Evolutionary conservation across 1,140 invertebrate species (phyloP).

Genomic region (Euschistus heros): DNA sequence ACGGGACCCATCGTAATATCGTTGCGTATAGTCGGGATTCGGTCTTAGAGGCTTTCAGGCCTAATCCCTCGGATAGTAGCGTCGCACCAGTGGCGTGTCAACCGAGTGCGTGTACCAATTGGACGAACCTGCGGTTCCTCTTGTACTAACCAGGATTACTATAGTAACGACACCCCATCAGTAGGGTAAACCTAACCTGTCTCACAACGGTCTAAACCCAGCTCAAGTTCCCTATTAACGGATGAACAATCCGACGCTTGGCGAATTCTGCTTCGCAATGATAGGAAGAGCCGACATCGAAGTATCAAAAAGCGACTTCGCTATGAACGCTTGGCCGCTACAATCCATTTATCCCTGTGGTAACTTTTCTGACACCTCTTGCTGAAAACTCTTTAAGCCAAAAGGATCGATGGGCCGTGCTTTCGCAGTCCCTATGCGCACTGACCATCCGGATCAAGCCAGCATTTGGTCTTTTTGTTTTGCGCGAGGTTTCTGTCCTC

Average conservation of each 20-base stretch:
- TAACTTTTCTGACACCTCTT: too few relatives aligned
- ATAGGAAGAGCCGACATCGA: slow-evolving; percentile 79
- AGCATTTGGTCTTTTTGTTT: too few relatives aligned
- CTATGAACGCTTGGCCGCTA: slow-evolving; percentile 75
- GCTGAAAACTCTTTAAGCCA: too few relatives aligned
- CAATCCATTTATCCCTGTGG: slow-evolving; percentile 77
- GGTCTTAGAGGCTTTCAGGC: slow-evolving; percentile 73
- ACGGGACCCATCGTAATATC: slow-evolving; percentile 40
- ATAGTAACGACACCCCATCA: too few relatives aligned
- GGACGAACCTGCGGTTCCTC: slow-evolving; percentile 56
- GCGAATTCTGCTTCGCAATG: slow-evolving; percentile 67
- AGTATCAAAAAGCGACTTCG: slow-evolving; percentile 75
- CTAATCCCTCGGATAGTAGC: slow-evolving; percentile 70
- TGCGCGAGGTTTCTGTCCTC: too few relatives aligned
- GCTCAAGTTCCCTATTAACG: slow-evolving; percentile 57
- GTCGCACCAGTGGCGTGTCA: slow-evolving; percentile 44
- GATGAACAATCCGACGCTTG: slow-evolving; percentile 58
- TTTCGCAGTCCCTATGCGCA: too few relatives aligned
- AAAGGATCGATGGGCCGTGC: too few relatives aligned
- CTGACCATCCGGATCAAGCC: too few relatives aligned
- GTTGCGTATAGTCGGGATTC: slow-evolving; percentile 50
- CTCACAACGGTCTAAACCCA: too few relatives aligned
- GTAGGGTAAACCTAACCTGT: too few relatives aligned
- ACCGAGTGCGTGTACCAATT: slow-evolving; percentile 62
- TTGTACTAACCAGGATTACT: slow-evolving; percentile 41